Evolutionary conservation across 2,113 vertebrate genomes (phyloP), one percentile per base, ranked within the genome.

Genomic region (Ancistrus triradiatus): DNA sequence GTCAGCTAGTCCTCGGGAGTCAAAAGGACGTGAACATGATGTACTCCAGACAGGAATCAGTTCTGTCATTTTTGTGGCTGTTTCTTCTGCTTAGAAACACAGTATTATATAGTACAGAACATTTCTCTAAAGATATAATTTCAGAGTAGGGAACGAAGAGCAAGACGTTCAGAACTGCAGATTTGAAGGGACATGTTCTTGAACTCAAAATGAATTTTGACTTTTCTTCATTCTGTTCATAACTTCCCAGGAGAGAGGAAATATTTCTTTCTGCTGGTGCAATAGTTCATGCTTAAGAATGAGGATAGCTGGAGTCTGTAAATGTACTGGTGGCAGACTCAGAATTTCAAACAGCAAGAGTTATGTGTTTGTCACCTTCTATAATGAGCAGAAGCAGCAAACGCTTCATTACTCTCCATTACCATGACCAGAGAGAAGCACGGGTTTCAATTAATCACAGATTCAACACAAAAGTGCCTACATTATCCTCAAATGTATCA

Each of bases 151-250:
- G 50, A 44, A 63, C 17, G 17, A 14, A 22, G 14, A n/a, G 49
- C 15, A n/a, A n/a, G n/a, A n/a, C n/a, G n/a, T n/a, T n/a, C n/a
- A n/a, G n/a, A n/a, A n/a, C n/a, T n/a, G n/a, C n/a, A n/a, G n/a
- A n/a, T n/a, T n/a, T n/a, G n/a, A n/a, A n/a, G n/a, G n/a, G n/a
- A n/a, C n/a, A n/a, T n/a, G n/a, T n/a, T n/a, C n/a, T n/a, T n/a
- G n/a, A n/a, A n/a, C n/a, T n/a, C n/a, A n/a, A n/a, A n/a, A n/a
- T n/a, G n/a, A n/a, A n/a, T n/a, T n/a, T n/a, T n/a, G n/a, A n/a
- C n/a, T 56, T 44, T 43, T 57, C 25, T 49, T 69, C 46, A 59
- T 21, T 43, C 25, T 44, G 59, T 63, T 63, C 53, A 4, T 37
- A 19, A 43, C 35, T 63, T 37, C 35, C 14, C 9, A 37, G 7